Evolutionary conservation across 1,140 invertebrate species (phyloP), one percentile per base, ranked within the genome.

Genomic region (Leptopilina clavipes): DNA sequence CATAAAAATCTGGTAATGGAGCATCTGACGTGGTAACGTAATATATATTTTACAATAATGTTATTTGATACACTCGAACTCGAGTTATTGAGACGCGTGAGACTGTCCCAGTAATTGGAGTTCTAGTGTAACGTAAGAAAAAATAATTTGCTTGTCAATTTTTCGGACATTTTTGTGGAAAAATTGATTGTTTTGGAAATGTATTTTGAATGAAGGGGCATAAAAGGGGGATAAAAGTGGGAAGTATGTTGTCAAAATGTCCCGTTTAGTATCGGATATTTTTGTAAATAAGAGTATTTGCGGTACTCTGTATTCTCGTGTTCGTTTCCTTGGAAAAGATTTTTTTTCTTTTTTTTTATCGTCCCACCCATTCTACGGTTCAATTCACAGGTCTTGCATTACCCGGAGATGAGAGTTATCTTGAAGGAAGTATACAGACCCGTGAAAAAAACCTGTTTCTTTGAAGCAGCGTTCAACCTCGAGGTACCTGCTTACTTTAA

Each of bases 401-500:
- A 77, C 54, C 73, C 45, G 70, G 54, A 40, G 72, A 75, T 31
- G 18, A 73, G 77, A 84, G 83, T 85, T 83, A 84, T 76, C 76
- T 72, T 74, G 78, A 81, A 83, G 43, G 31, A 52, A 79, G 45
- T 80, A 74, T 83, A 79, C 79, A 76, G 59, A 59, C 43, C 59
- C 79, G 77, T 82, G 82, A 86, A 85, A 86, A 85, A 84, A 88
- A 88, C 86, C 84, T 86, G 86, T 89, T 88, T 86, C 81, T 82
- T 75, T 77, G 82, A 82, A 79, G 65, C 76, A 83, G 82, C 82
- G 75, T 86, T 85, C 81, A 81, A 78, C 79, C 79, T 78, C 79
- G 77, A 83, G 82, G 84, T 86, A 86, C 85, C 86, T 86, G 86
- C 82, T 85, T 82, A 84, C 83, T 86, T 89, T 86, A 87, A 87